Conservation (phyloP, 2,888 invertebrate genomes). For the Tupiocoris notatus region DNA sequence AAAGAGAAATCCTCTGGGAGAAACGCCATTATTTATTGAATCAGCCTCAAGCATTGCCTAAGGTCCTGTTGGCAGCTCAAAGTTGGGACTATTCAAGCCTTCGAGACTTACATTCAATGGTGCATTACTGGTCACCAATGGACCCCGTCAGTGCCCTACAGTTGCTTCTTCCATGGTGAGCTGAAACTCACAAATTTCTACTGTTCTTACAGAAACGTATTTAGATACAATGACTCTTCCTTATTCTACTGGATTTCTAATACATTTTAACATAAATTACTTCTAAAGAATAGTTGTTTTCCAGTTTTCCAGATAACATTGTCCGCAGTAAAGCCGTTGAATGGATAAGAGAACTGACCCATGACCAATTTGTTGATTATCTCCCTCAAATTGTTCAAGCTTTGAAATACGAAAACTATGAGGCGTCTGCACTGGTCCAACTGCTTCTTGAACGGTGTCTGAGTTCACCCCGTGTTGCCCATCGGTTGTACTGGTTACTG, state of each 20-base stretch:
- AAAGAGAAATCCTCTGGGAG: constrained; percentile 85
- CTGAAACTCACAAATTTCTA: constrained; percentile 43
- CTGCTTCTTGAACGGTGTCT: constrained; percentile 80
- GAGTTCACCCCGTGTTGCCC: constrained; percentile 85
- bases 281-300: no score
- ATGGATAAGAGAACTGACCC: constrained; percentile 75
- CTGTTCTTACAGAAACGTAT: no score
- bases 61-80: constrained; percentile 81
- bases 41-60: constrained; percentile 79
- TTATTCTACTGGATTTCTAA: no score
- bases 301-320: constrained; percentile 85
- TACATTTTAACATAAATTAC: no score
- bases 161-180: constrained; percentile 84
- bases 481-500: constrained; percentile 90
- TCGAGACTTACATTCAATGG: constrained; percentile 79
- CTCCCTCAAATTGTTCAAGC: constrained; percentile 92
- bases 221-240: no score
- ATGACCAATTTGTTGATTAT: constrained; percentile 86
- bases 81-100: constrained; percentile 89
- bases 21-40: constrained; percentile 85
- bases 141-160: constrained; percentile 88
- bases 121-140: constrained; percentile 84
- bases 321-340: constrained; percentile 82
- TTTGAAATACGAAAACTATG: constrained; percentile 85
- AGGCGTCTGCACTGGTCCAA: constrained; percentile 79